These are phyloP conservation scores for Bos javanicus DNA, from an alignment of 2,113 vertebrate species.

Conservation along the genomic window DNA sequence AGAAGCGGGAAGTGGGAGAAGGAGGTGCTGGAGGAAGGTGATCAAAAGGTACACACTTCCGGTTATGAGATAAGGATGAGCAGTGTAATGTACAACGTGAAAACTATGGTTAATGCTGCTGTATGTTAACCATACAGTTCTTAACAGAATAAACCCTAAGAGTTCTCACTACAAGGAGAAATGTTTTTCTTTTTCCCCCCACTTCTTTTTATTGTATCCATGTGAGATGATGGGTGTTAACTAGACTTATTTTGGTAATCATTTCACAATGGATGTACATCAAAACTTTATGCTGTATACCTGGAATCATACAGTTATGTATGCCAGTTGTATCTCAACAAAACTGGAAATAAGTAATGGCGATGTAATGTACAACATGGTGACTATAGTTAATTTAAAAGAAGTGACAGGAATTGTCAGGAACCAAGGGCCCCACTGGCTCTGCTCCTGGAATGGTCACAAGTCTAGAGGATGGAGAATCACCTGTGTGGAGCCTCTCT, in stretches of 20 bases:
- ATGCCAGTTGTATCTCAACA: not conserved
- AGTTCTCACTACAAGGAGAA: not conserved
- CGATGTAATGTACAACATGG: not conserved
- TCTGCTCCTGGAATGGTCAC: too few species aligned
- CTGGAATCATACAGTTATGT: not conserved
- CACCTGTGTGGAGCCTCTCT: constrained; percentile 88
- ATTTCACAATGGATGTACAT: not conserved
- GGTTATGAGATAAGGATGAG: not conserved
- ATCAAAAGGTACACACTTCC: not conserved
- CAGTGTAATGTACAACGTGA: not conserved
- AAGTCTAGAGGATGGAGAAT: not conserved
- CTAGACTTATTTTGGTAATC: not conserved
- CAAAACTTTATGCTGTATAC: not conserved
- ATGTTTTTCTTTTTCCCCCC: not conserved
- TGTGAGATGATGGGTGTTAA: not conserved
- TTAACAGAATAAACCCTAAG: not conserved
- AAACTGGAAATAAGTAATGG: not conserved
- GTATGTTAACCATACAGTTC: not conserved
- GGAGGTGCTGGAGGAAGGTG: not conserved
- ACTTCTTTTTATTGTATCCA: not conserved
- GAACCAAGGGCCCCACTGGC: rapidly evolving
- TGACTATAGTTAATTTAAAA: not conserved
- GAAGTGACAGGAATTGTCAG: not conserved
- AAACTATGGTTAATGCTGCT: not conserved
- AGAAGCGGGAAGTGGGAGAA: not conserved